Evolutionary conservation across 92 coral and sea anemone species (phyloP).

Genomic region (Paramuricea clavata): DNA sequence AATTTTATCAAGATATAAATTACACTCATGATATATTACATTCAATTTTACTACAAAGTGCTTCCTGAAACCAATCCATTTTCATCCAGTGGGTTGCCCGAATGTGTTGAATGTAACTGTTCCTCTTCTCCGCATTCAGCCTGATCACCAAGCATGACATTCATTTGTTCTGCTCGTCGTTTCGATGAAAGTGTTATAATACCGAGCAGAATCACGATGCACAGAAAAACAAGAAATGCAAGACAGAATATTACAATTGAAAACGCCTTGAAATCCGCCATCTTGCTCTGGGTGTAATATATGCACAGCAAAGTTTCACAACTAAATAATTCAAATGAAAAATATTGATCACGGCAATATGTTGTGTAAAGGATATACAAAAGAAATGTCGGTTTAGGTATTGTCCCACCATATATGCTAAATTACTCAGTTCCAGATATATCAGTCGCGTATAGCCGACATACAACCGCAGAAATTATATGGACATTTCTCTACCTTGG

Average conservation of each 20-base stretch:
- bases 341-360: neutral
- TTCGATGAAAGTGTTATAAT: neutral
- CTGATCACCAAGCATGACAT: neutral
- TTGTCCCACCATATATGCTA: no score
- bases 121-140: neutral
- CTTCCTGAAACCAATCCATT: neutral
- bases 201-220: neutral
- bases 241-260: constrained; percentile 18
- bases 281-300: neutral
- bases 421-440: no score
- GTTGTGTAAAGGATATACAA: no score
- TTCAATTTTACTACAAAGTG: neutral
- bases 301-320: neutral
- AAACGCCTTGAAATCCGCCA: constrained; percentile 12
- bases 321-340: neutral
- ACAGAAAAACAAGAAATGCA: neutral
- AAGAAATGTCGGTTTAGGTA: no score
- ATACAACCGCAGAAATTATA: no score
- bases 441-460: no score
- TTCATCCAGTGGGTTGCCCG: constrained; percentile 21
- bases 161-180: neutral
- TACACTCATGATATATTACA: neutral
- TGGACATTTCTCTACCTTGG: no score
- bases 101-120: neutral
- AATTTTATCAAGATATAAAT: no score